Percentiles rank a stretch among this genome's conserved stretches.
These are phyloP conservation scores for Ictalurus furcatus DNA, from an alignment of 2,113 vertebrate genomes.

Conservation along the genomic window DNA sequence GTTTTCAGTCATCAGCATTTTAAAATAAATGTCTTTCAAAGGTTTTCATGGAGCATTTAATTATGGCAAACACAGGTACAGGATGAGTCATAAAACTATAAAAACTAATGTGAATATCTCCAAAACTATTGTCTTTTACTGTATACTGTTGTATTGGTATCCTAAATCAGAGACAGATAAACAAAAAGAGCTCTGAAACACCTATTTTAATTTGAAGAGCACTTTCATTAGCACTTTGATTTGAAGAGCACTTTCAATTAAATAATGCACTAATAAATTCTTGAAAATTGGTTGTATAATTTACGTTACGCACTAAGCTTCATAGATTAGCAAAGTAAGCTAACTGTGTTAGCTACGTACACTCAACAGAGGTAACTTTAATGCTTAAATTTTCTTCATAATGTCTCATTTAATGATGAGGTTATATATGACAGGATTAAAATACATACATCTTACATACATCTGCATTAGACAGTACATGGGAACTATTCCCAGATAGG, in stretches of 20 bases:
- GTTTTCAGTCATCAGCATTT: not conserved
- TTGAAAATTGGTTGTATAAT: not conserved
- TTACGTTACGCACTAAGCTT: no score
- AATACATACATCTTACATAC: not conserved
- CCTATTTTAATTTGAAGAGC: not conserved
- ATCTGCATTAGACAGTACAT: not conserved
- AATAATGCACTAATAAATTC: not conserved
- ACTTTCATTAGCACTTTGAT: not conserved
- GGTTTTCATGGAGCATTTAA: not conserved
- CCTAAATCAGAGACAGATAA: not conserved
- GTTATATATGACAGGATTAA: not conserved
- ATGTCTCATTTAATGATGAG: not conserved
- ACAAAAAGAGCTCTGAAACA: not conserved
- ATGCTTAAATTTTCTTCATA: no score
- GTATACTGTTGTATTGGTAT: not conserved
- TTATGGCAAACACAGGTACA: not conserved
- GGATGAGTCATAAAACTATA: no score
- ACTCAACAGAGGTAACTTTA: no score
- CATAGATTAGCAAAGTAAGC: not conserved
- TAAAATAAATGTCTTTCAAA: constrained; percentile 4
- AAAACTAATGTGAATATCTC: no score
- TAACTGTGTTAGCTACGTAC: no score
- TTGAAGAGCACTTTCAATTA: not conserved
- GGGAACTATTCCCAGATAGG: not conserved
- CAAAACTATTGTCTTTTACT: not conserved